Base-by-base conservation (phyloP, 2,888 invertebrate genomes). In the Eupithecia exiguata region DNA sequence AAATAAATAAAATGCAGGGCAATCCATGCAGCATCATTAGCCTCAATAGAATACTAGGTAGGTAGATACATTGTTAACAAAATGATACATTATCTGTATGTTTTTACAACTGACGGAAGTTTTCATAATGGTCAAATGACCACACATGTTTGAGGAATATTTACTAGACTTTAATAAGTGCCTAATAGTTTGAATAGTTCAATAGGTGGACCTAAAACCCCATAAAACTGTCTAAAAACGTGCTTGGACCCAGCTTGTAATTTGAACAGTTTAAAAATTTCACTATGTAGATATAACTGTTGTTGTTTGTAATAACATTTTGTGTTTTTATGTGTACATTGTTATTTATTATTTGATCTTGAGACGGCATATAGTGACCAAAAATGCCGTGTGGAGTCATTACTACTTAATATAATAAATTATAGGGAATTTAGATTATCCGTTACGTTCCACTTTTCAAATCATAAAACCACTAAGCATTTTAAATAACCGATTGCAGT, bases 401-500 rank as follows among this genome's bases (percentile, higher is more conserved):
- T 1, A 53, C 36, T 36, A 36, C 18, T n/a, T 10, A 10, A 10
- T 53, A 53, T 53, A n/a, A 21, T 53, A 1, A 12, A 21, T 21
- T 40, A 40, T 40, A 10, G 21, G 5, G n/a, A 21, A 53, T 49
- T 43, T 43, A 43, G 16, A 46, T 46, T 43, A 43, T 49, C n/a
- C 21, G 53, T 53, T 4, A 21, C 21, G 9, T 10, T 30, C 30
- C 30, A 30, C 4, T 35, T 16, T 16, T 30, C 30, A 0, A 35
- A 61, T 7, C 6, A 30, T 30, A 18, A 46, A 36, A 53, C n/a
- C 49, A 9, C 21, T 53, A 53, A 12, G 53, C 53, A 53, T 30
- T 53, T 68, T 69, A 21, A 38, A 36, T 61, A 63, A 58, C 18
- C 1, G 10, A 12, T 35, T 65, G 30, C 25, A 69, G 36, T 69